phyloP scores from a whole-genome alignment of 2,888 invertebrate genomes.

The Agonopterix subpropinquella region DNA sequence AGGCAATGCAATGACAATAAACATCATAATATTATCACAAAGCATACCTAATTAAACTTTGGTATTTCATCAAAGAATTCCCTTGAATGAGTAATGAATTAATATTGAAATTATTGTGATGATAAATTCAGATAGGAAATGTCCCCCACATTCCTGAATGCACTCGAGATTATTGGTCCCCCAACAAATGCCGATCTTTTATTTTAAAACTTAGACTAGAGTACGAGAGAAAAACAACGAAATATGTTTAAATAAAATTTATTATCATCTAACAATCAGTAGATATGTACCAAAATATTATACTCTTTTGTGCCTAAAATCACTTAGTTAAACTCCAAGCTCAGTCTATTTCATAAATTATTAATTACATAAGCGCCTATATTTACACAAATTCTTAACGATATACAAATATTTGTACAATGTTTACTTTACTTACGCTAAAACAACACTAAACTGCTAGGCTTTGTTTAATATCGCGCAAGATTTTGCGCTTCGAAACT shows the following conservation, averaged over 20 bases:
- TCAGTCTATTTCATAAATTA: slow-evolving; percentile 41
- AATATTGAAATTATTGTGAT: not conserved
- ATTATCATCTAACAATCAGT: slow-evolving; percentile 51
- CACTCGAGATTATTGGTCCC: slow-evolving; percentile 31
- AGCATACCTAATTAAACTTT: too few species aligned
- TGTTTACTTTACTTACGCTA: not conserved
- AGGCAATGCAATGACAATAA: too few species aligned
- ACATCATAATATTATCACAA: too few species aligned
- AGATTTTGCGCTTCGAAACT: slow-evolving; percentile 51
- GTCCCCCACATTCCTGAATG: slow-evolving; percentile 32
- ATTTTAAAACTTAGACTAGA: slow-evolving; percentile 4
- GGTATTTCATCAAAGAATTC: too few species aligned
- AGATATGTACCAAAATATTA: slow-evolving; percentile 55
- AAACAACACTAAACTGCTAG: too few species aligned
- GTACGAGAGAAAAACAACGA: slow-evolving; percentile 18
- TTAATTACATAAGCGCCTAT: slow-evolving; percentile 30
- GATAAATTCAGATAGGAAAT: slow-evolving; percentile 7
- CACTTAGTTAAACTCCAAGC: slow-evolving; percentile 12
- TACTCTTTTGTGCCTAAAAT: slow-evolving; percentile 14
- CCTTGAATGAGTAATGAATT: too few species aligned
- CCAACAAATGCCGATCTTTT: slow-evolving; percentile 11
- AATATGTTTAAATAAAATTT: slow-evolving; percentile 40
- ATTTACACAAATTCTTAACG: slow-evolving; percentile 3
- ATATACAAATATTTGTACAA: not conserved
- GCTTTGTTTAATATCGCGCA: slow-evolving; percentile 30